Evolutionary conservation across 2,113 vertebrate species (phyloP).

Genomic region (Cariama cristata): DNA sequence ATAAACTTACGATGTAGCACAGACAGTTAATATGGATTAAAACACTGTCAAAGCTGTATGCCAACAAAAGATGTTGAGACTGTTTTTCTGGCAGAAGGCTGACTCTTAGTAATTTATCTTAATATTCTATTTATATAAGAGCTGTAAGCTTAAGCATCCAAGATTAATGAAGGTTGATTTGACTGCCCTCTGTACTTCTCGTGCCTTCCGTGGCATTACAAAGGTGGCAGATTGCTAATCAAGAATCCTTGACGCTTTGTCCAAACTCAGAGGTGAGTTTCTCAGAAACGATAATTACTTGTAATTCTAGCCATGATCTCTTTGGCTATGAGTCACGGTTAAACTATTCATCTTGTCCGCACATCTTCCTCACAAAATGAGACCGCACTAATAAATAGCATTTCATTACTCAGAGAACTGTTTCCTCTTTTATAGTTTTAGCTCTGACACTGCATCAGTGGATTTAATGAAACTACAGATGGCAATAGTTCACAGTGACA

Average conservation of each 20-base stretch:
- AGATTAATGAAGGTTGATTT: constrained; percentile 42
- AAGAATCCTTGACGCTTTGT: background rate
- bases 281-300: background rate
- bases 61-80: background rate
- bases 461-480: background rate
- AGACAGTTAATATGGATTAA: background rate
- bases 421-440: background rate
- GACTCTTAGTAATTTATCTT: constrained; percentile 34
- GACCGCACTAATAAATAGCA: background rate
- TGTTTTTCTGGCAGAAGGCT: background rate
- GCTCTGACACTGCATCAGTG: background rate
- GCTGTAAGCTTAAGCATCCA: background rate
- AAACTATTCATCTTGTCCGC: background rate
- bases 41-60: background rate
- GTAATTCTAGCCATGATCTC: background rate
- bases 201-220: background rate
- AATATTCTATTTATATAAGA: constrained; percentile 19
- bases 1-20: background rate
- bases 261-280: background rate
- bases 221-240: constrained; percentile 10
- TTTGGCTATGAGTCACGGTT: background rate
- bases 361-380: background rate
- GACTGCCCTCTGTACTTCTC: background rate
- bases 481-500: background rate
- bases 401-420: background rate